Conservation (phyloP, 2,797 vertebrate genomes). For the Oceanodroma leucorhoa region DNA sequence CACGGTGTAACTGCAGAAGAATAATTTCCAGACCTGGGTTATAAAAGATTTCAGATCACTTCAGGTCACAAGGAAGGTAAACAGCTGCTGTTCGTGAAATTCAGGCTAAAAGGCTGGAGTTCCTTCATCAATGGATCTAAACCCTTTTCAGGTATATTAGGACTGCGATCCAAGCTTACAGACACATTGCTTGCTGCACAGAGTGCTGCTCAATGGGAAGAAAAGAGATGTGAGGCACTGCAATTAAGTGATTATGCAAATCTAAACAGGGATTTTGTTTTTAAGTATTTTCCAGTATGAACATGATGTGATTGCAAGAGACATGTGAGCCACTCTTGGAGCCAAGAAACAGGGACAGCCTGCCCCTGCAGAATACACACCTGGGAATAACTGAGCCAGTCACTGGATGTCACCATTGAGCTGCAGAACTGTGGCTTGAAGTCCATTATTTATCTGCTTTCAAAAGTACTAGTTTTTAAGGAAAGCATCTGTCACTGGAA, state of each 20-base stretch:
- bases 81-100: neutral
- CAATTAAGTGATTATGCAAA: slow-evolving; percentile 72
- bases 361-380: slow-evolving; percentile 21
- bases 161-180: neutral
- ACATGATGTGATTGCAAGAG: slow-evolving; percentile 47
- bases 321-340: neutral
- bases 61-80: neutral
- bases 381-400: slow-evolving; percentile 71
- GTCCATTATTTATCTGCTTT: slow-evolving; percentile 23
- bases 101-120: neutral
- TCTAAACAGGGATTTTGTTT: slow-evolving; percentile 63
- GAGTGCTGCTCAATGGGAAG: neutral
- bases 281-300: slow-evolving; percentile 45
- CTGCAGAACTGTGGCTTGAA: slow-evolving; percentile 54
- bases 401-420: slow-evolving; percentile 84
- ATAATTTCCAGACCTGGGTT: neutral
- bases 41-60: neutral
- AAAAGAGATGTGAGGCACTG: slow-evolving; percentile 43
- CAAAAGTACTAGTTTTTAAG: slow-evolving; percentile 1
- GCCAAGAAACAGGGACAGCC: neutral
- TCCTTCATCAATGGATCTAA: neutral
- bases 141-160: neutral
- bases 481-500: neutral
- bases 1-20: neutral
- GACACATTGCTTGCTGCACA: neutral